Base-by-base conservation (phyloP, 2,888 invertebrate species). In the Eugnorisma glareosa region DNA sequence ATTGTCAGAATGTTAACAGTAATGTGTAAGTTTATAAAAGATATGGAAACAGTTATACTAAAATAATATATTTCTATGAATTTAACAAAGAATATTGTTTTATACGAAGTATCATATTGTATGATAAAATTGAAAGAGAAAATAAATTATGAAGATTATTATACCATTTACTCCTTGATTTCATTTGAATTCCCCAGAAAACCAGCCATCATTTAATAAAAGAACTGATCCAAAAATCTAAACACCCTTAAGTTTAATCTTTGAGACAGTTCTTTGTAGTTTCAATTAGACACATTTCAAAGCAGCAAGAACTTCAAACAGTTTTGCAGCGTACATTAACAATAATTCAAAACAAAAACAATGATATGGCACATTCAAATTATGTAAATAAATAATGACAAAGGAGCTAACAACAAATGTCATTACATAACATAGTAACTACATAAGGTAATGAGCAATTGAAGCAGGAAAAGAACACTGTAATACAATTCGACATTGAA, bases 11-110 rank as follows among this genome's bases (percentile, higher is more conserved):
- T 96, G 96, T 96, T 96, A 96, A 96, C 96, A 96, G 92, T 96
- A 94, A 95, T 95, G 94, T 95, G 95, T 96, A 96, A 96, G 96
- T 96, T 95, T 96, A 95, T 96, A 94, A 95, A 94, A 94, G 94
- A 95, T 95, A 93, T 92, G 92, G 89, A 95, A 88, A 94, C 96
- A 95, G 95, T 96, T 96, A 96, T 96, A 96, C 94, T 96, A 96
- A 95, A 96, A 96, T 96, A 96, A 96, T 96, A 96, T 96, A 96
- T 96, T 96, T 96, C 96, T 96, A 96, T 96, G 92, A 95, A 95
- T 96, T 95, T 96, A 96, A 96, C 96, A 96, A 96, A 96, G 95
- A 95, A 95, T 96, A 96, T 96, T 96, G 96, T 96, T 96, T 96
- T 96, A 95, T 96, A 96, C 95, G 94, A 94, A 94, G 95, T 94